phyloP scores from a whole-genome alignment of 2,888 invertebrate species.

The Drosophila flavopinicola region DNA sequence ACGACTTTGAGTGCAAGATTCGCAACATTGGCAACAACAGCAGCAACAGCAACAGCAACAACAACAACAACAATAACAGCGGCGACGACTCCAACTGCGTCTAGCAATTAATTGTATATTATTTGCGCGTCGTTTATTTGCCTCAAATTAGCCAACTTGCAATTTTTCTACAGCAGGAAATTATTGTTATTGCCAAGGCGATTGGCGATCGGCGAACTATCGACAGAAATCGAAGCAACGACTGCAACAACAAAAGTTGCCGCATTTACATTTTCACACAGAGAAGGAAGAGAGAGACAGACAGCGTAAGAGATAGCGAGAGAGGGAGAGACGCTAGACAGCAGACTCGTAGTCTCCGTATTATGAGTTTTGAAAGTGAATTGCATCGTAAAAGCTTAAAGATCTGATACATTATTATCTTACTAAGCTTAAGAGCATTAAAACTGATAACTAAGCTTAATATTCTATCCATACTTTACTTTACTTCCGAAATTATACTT shows the following conservation, averaged over 20 bases:
- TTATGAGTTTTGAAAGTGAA: conserved; percentile 52
- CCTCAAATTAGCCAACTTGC: conserved; percentile 76
- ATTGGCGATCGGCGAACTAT: conserved; percentile 31
- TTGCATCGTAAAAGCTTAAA: conserved; percentile 9
- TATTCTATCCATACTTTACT: too few relatives aligned
- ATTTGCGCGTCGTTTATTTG: conserved; percentile 78
- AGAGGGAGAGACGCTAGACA: background rate
- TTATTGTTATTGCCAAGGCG: conserved; percentile 70
- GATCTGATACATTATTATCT: background rate
- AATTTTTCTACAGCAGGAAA: conserved; percentile 75
- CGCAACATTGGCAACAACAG: conserved; percentile 20
- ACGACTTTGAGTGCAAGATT: conserved; percentile 46
- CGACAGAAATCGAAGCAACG: conserved; percentile 44
- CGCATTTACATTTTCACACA: conserved; percentile 44
- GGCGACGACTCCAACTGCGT: conserved; percentile 49
- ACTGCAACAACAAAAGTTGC: conserved; percentile 12
- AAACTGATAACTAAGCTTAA: too few relatives aligned
- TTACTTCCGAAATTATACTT: too few relatives aligned
- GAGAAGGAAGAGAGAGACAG: conserved; percentile 4
- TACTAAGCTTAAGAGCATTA: conserved; percentile 1
- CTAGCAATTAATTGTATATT: conserved; percentile 77
- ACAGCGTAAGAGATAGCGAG: conserved; percentile 1
- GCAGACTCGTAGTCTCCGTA: conserved; percentile 16
- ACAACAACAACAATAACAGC: conserved; percentile 17
- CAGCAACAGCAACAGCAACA: conserved; percentile 10